Conservation (phyloP, 1,140 invertebrate genomes). For the Bradysia coprophila region DNA sequence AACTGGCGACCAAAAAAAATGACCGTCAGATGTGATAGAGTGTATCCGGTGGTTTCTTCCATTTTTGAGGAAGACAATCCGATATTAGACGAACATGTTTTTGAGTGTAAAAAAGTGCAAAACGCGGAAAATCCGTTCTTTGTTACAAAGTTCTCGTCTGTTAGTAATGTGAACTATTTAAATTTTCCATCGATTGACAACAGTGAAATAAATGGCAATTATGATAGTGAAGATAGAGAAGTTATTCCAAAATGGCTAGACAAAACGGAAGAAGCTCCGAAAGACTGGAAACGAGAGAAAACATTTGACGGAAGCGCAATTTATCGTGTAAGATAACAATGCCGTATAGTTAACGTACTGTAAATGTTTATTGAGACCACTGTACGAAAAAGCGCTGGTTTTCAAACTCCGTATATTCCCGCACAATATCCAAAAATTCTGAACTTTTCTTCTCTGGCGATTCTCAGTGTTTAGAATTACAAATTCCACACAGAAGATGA, state of each 20-base stretch:
- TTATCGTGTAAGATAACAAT: conserved; percentile 5
- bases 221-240: not conserved
- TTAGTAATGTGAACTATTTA: not conserved
- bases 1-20: too few relatives aligned
- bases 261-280: not conserved
- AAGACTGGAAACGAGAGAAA: conserved; percentile 2
- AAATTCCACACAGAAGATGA: too few relatives aligned
- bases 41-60: too few relatives aligned
- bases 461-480: too few relatives aligned
- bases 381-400: too few relatives aligned
- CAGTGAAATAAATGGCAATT: not conserved
- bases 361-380: not conserved
- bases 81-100: not conserved
- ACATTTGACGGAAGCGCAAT: conserved; percentile 7
- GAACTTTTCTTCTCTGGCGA: too few relatives aligned
- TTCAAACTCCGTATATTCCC: too few relatives aligned
- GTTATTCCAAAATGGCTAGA: not conserved
- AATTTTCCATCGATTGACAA: not conserved
- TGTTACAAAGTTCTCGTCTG: not conserved
- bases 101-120: not conserved
- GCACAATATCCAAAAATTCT: too few relatives aligned
- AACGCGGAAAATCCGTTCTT: not conserved
- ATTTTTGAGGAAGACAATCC: not conserved
- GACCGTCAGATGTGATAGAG: not conserved
- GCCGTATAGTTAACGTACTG: not conserved